phyloP scores from a whole-genome alignment of 2,113 vertebrate genomes.

The Tychaedon coryphoeus region DNA sequence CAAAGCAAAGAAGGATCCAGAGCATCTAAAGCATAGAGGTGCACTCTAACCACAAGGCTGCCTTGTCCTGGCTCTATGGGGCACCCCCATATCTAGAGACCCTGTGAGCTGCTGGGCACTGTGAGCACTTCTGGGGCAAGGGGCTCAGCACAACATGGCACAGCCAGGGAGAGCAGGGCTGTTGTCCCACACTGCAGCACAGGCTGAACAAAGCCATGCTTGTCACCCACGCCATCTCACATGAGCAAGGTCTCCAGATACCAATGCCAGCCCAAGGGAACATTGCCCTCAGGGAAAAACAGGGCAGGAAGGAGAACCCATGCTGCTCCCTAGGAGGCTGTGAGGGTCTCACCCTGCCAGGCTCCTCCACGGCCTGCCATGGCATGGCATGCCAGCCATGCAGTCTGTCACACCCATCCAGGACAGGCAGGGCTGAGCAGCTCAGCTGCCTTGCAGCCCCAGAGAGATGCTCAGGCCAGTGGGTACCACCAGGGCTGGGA shows the following conservation, averaged over 20 bases:
- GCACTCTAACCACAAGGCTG: not conserved
- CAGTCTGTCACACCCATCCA: not conserved
- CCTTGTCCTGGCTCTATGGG: not conserved
- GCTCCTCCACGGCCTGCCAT: no score
- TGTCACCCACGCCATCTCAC: conserved; percentile 36
- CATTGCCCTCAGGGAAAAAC: not conserved
- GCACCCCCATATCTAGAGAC: not conserved
- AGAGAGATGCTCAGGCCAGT: not conserved
- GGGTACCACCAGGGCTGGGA: not conserved
- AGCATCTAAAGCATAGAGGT: not conserved
- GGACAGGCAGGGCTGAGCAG: not conserved
- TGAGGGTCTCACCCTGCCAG: not conserved
- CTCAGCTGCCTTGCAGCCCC: not conserved
- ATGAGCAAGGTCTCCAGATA: not conserved
- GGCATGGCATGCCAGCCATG: no score
- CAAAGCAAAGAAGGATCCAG: not conserved
- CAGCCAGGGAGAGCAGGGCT: not conserved
- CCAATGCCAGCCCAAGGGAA: not conserved
- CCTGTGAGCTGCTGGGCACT: not conserved
- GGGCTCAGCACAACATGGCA: not conserved
- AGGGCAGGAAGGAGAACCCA: not conserved
- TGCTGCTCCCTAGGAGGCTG: not conserved
- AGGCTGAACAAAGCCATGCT: not conserved
- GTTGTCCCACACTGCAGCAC: not conserved
- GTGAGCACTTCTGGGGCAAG: not conserved